Evolutionary conservation across 2,888 invertebrate genomes (phyloP).

Genomic region (Archips crataeganus): DNA sequence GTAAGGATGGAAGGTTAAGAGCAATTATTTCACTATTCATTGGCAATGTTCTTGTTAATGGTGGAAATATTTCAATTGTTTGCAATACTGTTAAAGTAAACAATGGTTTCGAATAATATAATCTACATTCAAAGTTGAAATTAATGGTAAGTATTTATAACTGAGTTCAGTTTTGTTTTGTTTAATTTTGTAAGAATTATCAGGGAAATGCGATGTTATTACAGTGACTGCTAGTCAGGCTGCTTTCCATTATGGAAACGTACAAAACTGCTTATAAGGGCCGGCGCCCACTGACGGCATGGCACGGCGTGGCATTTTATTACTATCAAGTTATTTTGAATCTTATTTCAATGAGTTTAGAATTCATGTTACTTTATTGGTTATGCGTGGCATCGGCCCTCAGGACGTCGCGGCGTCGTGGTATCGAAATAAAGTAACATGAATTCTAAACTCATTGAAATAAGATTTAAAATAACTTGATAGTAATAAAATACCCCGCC

Average conservation of each 20-base stretch:
- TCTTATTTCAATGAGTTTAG: no score
- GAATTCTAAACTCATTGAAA: no score
- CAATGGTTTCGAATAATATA: constrained; percentile 15
- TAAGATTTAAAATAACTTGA: no score
- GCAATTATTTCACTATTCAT: constrained; percentile 28
- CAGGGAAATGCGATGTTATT: not conserved
- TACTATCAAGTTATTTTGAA: no score
- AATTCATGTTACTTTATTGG: no score
- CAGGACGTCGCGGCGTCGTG: no score
- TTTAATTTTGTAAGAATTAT: not conserved
- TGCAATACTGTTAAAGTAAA: constrained; percentile 24
- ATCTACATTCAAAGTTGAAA: constrained; percentile 7
- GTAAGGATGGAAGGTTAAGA: constrained; percentile 7
- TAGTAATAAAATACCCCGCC: no score
- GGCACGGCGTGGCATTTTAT: no score
- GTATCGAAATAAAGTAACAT: no score
- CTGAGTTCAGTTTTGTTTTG: not conserved
- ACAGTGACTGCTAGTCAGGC: not conserved
- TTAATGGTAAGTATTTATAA: not conserved
- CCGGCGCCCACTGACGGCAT: no score
- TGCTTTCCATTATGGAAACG: not conserved
- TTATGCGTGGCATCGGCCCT: no score
- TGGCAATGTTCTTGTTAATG: constrained; percentile 28
- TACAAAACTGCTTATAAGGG: not conserved
- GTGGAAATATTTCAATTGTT: constrained; percentile 31